Evolutionary conservation across 53 echinoderm and acorn worm species (phyloP), one percentile per base, ranked within the genome.

Genomic region (Apostichopus leukothele): DNA sequence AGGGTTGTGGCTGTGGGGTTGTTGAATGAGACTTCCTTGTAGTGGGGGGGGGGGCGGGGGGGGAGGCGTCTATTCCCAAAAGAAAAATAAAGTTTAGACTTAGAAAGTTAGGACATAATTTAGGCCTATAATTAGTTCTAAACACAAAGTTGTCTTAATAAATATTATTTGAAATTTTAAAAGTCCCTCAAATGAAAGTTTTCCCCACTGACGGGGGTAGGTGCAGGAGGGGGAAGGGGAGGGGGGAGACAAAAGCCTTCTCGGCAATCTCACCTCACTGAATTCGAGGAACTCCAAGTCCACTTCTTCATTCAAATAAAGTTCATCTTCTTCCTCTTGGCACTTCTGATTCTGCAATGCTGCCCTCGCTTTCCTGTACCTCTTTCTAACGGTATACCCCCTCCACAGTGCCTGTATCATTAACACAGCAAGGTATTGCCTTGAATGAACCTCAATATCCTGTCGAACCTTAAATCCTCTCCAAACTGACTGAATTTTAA

Each of bases 401-500:
- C 93, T 90, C 94, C 95, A 97, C 16, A 54, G 60, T 22, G 95
- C 85, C 94, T 96, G 94, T 51, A 94, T 87, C 71, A 18, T 55
- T 6, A 91, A 51, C 59, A 90, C 94, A 5, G 91, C 90, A 50
- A 90, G 90, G 67, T 92, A 92, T 18, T 66, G 92, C 79, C 88
- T 84, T 4, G 94, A 83, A 53, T 95, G 93, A 5, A 85, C 16
- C 9, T 88, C 83, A 16, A 94, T 92, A 66, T 92, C 89, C n/a
- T 88, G 84, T 50, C 96, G 86, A 51, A 95, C 87, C 7, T 73
- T 52, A 86, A 80, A 91, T n/a, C 94, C 94, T 51, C 93, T 84
- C 96, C 96, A 96, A 7, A 51, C n/a, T 10, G 96, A 88, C 68
- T 96, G 96, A 68, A 96, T 96, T 22, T 66, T 22, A n/a, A 66